These are phyloP conservation scores for Mythimna lalbum DNA, from an alignment of 2,888 invertebrate species.

Conservation along the genomic window DNA sequence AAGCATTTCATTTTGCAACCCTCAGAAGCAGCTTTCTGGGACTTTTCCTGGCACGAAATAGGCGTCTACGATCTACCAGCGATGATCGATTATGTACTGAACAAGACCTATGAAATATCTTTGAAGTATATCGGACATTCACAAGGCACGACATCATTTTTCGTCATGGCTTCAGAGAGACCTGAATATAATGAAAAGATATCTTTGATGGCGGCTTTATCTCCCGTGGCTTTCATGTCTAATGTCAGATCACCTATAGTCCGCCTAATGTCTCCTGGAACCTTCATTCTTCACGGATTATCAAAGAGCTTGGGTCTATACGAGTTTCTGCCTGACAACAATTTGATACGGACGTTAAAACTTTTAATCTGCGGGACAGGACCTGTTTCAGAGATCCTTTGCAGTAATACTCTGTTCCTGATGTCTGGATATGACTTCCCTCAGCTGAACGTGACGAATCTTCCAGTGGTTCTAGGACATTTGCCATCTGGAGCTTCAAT, in stretches of 20 bases:
- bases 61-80: constrained; percentile 94
- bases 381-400: constrained; percentile 86
- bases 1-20: constrained; percentile 85
- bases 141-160: constrained; percentile 92
- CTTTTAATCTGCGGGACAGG: constrained; percentile 82
- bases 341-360: constrained; percentile 86
- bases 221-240: constrained; percentile 90
- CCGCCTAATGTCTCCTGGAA: constrained; percentile 74
- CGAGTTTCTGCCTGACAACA: constrained; percentile 92
- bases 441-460: constrained; percentile 90
- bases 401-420: constrained; percentile 91
- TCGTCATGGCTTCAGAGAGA: constrained; percentile 88
- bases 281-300: constrained; percentile 67
- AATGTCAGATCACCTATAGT: constrained; percentile 80
- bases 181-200: constrained; percentile 91
- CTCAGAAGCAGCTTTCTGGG: constrained; percentile 89
- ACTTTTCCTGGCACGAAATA: constrained; percentile 96
- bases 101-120: constrained; percentile 85
- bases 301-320: constrained; percentile 84
- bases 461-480: constrained; percentile 90
- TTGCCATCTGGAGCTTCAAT: constrained; percentile 89
- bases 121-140: constrained; percentile 94
- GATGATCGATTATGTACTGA: constrained; percentile 93
- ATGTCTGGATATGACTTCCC: constrained; percentile 90
- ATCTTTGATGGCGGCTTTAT: constrained; percentile 87